Evolutionary conservation across 2,797 vertebrate species (phyloP).

Genomic region (Cynodonichthys magdalenae): DNA sequence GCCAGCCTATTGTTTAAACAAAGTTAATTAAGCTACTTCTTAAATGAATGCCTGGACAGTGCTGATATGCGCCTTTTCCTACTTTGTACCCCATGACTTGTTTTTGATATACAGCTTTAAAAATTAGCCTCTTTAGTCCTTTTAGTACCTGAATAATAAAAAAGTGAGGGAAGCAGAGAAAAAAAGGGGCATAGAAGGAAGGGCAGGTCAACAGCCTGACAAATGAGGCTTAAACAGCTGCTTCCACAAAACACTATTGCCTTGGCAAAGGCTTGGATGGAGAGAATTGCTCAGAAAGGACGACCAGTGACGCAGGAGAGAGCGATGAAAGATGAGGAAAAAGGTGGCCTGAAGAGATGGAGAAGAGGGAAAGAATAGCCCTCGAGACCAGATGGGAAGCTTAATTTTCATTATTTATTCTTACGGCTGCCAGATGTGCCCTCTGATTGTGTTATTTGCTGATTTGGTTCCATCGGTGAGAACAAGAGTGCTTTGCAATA

Average conservation of each 20-base stretch:
- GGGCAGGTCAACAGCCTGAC: slow-evolving; percentile 61
- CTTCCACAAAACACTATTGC: slow-evolving; percentile 67
- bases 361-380: slow-evolving; percentile 26
- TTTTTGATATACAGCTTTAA: background rate
- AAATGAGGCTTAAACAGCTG: slow-evolving; percentile 69
- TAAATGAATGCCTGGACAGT: background rate
- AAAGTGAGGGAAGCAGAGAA: background rate
- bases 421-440: slow-evolving; percentile 39
- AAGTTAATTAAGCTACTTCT: slow-evolving; percentile 13
- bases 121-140: slow-evolving; percentile 28
- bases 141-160: slow-evolving; percentile 10
- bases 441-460: slow-evolving; percentile 20
- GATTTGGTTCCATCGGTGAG: slow-evolving; percentile 13
- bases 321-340: slow-evolving; percentile 25
- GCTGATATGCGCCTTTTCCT: slow-evolving; percentile 6
- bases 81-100: background rate
- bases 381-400: slow-evolving; percentile 30
- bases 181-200: slow-evolving; percentile 12
- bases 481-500: slow-evolving; percentile 21
- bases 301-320: slow-evolving; percentile 3
- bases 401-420: slow-evolving; percentile 27
- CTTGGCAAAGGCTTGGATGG: slow-evolving; percentile 72
- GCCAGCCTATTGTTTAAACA: background rate
- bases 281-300: slow-evolving; percentile 16
- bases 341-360: slow-evolving; percentile 26